phyloP scores from a whole-genome alignment of 2,888 invertebrate genomes.

The Cynaeus angustus region DNA sequence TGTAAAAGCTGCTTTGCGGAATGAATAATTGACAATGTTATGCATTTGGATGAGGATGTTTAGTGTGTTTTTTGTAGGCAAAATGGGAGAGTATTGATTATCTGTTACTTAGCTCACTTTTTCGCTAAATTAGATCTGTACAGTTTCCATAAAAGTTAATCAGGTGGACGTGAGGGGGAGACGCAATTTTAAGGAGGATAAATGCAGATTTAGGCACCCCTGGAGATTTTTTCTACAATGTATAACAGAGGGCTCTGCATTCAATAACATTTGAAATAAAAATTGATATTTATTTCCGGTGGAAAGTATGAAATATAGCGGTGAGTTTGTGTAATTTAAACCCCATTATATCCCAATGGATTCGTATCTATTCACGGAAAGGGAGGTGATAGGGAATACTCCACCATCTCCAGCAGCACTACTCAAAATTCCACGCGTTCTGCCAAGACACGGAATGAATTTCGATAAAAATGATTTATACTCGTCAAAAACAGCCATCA shows the following conservation, averaged over 20 bases:
- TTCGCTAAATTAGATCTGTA: slow-evolving; percentile 36
- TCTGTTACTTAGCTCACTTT: slow-evolving; percentile 7
- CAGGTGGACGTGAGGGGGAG: slow-evolving; percentile 49
- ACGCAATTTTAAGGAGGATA: slow-evolving; percentile 48
- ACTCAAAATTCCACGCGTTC: slow-evolving; percentile 52
- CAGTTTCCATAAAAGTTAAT: slow-evolving; percentile 52
- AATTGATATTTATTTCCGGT: slow-evolving; percentile 55
- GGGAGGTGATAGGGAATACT: slow-evolving; percentile 52
- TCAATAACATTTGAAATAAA: slow-evolving; percentile 54
- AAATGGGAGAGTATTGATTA: slow-evolving; percentile 34
- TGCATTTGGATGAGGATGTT: slow-evolving; percentile 4
- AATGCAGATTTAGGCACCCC: slow-evolving; percentile 52
- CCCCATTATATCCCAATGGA: slow-evolving; percentile 54
- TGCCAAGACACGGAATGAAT: slow-evolving; percentile 53
- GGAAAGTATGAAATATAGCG: slow-evolving; percentile 54
- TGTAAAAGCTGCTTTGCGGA: slow-evolving; percentile 13
- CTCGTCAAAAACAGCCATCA: slow-evolving; percentile 52
- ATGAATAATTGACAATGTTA: slow-evolving; percentile 34
- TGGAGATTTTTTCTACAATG: slow-evolving; percentile 42
- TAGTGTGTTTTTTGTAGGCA: neutral
- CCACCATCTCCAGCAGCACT: slow-evolving; percentile 46
- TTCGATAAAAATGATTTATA: slow-evolving; percentile 54
- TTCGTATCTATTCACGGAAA: slow-evolving; percentile 53
- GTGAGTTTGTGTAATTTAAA: slow-evolving; percentile 54
- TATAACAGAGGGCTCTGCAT: slow-evolving; percentile 33